Evolutionary conservation across 2,888 invertebrate genomes (phyloP), one percentile per base, ranked within the genome.

Genomic region (Lampropteryx suffumata): DNA sequence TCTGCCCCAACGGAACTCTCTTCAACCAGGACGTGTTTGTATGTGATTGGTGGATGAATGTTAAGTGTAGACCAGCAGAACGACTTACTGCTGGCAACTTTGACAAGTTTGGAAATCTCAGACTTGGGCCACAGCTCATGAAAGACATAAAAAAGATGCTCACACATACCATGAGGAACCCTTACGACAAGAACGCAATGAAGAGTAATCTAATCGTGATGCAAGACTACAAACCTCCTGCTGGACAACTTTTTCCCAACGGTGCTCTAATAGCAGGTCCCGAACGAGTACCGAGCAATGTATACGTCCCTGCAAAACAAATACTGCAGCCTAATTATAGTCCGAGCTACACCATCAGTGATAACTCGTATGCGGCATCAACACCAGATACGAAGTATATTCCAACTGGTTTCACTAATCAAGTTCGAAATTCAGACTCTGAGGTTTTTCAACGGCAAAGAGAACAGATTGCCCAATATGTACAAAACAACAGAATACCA

Each of bases 1-100:
- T 94, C 3, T 94, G 94, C 58, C 94, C 94, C 3, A 92, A 94
- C 62, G 94, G 94, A 50, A 93, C 94, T 7, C 80, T 93, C 13
- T 94, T 94, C 74, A 93, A 93, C 64, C 94, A 94, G 76, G 92
- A 92, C 39, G 87, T 93, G 1, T 86, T 93, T 50, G 93, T 93
- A 1, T 94, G 94, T 62, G 93, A 93, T 64, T 94, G 94, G 94
- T 94, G 94, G 94, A 92, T 91, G 82, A 92, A 93, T 62, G 93
- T 94, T 0, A 89, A 92, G 57, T 94, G 94, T 61, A 79, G 85
- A 27, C 71, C 84, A 21, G 85, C 92, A 1, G 76, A 80, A 49
- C 76, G 83, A 49, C 62, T 75, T 3, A 83, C 85, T 55, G 87
- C 81, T 53, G 74, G 69, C 17, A 83, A 84, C 51, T 90, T 89